Evolutionary conservation across 2,888 invertebrate species (phyloP), one percentile per base, ranked within the genome.

Genomic region (Spodoptera picta): DNA sequence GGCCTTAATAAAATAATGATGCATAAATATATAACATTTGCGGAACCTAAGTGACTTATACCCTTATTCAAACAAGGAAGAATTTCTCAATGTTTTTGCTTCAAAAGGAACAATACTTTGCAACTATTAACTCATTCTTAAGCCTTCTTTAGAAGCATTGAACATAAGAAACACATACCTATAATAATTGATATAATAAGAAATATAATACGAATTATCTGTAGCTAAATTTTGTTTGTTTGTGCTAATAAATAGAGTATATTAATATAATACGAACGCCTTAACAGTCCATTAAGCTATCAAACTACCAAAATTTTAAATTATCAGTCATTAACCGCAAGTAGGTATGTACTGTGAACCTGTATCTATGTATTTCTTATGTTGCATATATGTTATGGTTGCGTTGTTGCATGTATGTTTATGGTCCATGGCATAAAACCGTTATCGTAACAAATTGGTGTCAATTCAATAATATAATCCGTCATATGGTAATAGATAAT

Each of bases 361-460:
- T 36, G 9, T 31, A 27, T 12, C 31, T n/a, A 44, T 49, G 2
- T 19, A 19, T 19, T 19, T 31, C 23, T 31, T 27, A 49, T 41
- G n/a, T n/a, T n/a, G n/a, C n/a, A n/a, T n/a, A n/a, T n/a, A n/a
- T n/a, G n/a, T n/a, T n/a, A n/a, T n/a, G n/a, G n/a, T n/a, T n/a
- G n/a, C n/a, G n/a, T n/a, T n/a, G n/a, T n/a, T n/a, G n/a, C n/a
- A n/a, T n/a, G n/a, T n/a, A n/a, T n/a, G n/a, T n/a, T n/a, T n/a
- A n/a, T n/a, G n/a, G n/a, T 55, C 31, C 14, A 14, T 58, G 46
- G 31, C 56, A 73, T 73, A 56, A 69, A 69, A 23, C 52, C n/a
- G 66, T 56, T 60, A 66, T 19, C 9, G n/a, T 27, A 23, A 36
- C 41, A 46, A 36, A 65, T 51, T 55, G 31, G 41, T 23, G 0